Evolutionary conservation across 2,888 invertebrate species (phyloP).

Genomic region (Sinopyrophorus schimmeli): DNA sequence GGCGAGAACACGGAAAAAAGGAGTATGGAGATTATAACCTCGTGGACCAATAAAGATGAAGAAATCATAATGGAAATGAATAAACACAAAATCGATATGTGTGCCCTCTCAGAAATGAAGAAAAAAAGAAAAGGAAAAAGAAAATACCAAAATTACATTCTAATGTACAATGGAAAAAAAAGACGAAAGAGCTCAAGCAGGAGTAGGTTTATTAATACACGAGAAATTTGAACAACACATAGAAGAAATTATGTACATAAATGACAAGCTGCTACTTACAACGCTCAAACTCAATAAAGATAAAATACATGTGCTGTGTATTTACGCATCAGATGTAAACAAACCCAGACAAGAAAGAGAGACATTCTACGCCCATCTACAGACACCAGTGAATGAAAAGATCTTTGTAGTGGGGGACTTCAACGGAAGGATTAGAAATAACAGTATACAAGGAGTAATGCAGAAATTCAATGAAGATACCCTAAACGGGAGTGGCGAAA

Average conservation of each 20-base stretch:
- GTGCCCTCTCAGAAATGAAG: too few species aligned
- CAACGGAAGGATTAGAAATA: conserved; percentile 1
- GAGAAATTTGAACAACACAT: not conserved
- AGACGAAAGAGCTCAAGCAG: too few species aligned
- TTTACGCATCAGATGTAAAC: conserved; percentile 1
- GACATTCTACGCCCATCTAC: conserved; percentile 2
- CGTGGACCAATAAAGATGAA: conserved; percentile 2
- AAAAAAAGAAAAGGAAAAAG: too few species aligned
- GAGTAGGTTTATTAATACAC: not conserved
- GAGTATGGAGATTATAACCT: conserved; percentile 2
- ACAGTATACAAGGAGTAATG: not conserved
- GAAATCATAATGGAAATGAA: conserved; percentile 4
- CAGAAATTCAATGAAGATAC: not conserved
- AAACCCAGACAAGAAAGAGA: conserved; percentile 9
- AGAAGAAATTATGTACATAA: not conserved
- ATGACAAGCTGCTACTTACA: not conserved
- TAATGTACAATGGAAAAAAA: too few species aligned
- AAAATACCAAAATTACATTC: too few species aligned
- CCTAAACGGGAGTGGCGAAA: not conserved
- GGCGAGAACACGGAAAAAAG: conserved; percentile 4
- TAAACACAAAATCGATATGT: not conserved
- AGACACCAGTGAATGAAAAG: too few species aligned
- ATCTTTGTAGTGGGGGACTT: too few species aligned
- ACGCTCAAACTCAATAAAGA: not conserved
- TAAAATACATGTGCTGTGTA: not conserved